These are phyloP conservation scores for Neopelma chrysocephalum DNA, from an alignment of 2,797 vertebrate genomes.

Conservation along the genomic window DNA sequence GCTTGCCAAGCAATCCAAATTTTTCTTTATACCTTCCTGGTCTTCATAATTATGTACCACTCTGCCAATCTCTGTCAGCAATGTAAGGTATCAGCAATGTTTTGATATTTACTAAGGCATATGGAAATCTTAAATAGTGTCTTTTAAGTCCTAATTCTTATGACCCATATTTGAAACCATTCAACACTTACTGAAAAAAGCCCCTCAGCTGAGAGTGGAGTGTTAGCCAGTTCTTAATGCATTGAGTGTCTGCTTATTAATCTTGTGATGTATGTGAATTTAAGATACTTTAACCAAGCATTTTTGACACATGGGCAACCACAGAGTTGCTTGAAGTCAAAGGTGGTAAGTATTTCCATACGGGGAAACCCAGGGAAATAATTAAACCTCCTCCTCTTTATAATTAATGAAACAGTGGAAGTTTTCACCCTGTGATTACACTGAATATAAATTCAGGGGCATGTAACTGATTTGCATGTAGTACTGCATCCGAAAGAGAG, in stretches of 20 bases:
- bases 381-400: not conserved
- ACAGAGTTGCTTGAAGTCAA: not conserved
- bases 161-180: not conserved
- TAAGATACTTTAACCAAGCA: not conserved
- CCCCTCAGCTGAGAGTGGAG: not conserved
- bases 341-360: not conserved
- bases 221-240: not conserved
- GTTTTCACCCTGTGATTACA: not conserved
- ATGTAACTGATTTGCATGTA: not conserved
- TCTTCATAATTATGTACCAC: conserved; percentile 46
- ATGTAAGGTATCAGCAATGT: not conserved
- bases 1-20: conserved; percentile 35
- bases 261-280: not conserved
- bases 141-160: not conserved
- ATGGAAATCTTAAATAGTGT: conserved; percentile 26
- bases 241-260: not conserved
- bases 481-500: not conserved
- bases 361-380: not conserved
- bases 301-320: not conserved
- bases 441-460: not conserved
- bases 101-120: conserved; percentile 42
- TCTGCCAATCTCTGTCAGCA: conserved; percentile 45
- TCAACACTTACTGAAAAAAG: not conserved
- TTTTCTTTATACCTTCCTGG: conserved; percentile 53
- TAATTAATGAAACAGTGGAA: not conserved